phyloP scores from a whole-genome alignment of 2,113 vertebrate species.

The Zootoca vivipara region DNA sequence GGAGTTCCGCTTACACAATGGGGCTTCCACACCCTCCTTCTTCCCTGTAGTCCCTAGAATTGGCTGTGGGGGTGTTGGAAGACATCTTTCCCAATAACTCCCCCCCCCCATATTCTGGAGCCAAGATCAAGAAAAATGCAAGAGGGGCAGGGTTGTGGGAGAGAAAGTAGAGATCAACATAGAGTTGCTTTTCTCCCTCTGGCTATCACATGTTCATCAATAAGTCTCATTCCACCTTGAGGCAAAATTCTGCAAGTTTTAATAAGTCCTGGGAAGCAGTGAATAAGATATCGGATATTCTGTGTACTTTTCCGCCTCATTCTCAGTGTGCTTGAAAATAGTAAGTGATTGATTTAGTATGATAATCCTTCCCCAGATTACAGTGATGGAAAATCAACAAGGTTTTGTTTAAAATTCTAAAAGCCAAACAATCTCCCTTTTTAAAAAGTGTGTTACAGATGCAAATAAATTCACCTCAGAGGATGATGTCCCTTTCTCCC shows the following conservation, averaged over 20 bases:
- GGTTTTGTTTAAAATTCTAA: background rate
- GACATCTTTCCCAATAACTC: no score
- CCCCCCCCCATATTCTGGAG: background rate
- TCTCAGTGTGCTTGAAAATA: background rate
- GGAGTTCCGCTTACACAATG: no score
- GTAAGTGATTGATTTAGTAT: background rate
- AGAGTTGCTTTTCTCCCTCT: background rate
- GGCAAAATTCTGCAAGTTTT: background rate
- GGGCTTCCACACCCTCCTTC: no score
- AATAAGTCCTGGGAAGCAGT: background rate
- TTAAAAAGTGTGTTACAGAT: background rate
- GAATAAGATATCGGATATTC: background rate
- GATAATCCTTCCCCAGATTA: background rate
- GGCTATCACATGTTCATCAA: background rate
- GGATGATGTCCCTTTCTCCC: background rate
- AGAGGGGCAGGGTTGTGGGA: background rate
- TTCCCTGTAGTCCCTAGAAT: no score
- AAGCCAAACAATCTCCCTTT: background rate
- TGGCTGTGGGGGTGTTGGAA: no score
- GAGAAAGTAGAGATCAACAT: no score
- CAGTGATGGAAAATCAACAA: background rate
- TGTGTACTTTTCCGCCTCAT: background rate
- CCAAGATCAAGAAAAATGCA: background rate
- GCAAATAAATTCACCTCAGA: background rate
- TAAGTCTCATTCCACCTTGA: background rate